Conservation (phyloP, 2,797 vertebrate genomes). For the Tragelaphus oryx region DNA sequence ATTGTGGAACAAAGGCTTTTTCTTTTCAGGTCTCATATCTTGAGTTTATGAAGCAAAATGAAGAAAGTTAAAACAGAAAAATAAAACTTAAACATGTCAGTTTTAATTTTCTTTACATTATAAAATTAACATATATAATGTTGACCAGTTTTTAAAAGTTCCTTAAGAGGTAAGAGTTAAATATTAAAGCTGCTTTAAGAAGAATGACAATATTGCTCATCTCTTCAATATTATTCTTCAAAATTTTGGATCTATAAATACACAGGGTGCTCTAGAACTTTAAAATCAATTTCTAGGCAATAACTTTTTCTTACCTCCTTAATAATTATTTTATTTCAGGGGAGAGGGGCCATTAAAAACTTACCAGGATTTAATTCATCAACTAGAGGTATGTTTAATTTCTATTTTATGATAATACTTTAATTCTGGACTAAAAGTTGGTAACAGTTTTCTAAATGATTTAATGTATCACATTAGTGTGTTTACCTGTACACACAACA, state of each 20-base stretch:
- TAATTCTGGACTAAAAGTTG: neutral
- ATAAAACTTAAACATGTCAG: neutral
- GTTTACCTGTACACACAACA: neutral
- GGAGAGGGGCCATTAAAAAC: slow-evolving; percentile 97
- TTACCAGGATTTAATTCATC: slow-evolving; percentile 96
- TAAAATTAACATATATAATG: slow-evolving; percentile 5
- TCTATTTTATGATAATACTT: neutral
- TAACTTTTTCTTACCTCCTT: slow-evolving; percentile 39
- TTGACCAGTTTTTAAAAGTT: neutral
- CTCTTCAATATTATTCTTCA: slow-evolving; percentile 22
- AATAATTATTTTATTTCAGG: slow-evolving; percentile 80
- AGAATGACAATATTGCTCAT: neutral
- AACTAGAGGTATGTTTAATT: slow-evolving; percentile 89
- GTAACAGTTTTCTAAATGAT: neutral
- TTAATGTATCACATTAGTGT: neutral
- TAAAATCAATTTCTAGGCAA: neutral
- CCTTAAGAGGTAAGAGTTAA: neutral
- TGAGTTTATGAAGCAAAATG: slow-evolving; percentile 31
- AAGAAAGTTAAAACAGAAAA: slow-evolving; percentile 25
- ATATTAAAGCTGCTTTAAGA: slow-evolving; percentile 38
- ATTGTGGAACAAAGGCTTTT: neutral
- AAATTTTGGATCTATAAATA: slow-evolving; percentile 4
- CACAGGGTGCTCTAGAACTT: slow-evolving; percentile 25
- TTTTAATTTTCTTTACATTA: slow-evolving; percentile 30
- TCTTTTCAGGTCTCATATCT: neutral